Evolutionary conservation across 2,888 invertebrate species (phyloP).

Genomic region (Aelia acuminata): DNA sequence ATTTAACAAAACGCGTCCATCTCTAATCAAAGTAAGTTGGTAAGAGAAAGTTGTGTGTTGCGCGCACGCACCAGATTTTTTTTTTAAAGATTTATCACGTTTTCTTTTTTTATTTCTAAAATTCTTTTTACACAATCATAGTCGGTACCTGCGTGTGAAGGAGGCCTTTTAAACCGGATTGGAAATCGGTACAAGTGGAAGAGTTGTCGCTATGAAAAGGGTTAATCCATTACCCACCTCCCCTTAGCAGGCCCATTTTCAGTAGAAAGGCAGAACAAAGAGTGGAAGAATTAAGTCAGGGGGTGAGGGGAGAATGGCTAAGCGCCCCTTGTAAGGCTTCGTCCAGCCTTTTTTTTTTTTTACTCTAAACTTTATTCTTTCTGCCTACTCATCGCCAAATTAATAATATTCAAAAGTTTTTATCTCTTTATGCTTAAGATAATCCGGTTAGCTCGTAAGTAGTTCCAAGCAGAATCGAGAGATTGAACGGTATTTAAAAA

Average conservation of each 20-base stretch:
- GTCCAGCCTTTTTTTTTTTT: neutral
- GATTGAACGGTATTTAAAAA: neutral
- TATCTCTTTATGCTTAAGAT: neutral
- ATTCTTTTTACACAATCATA: neutral
- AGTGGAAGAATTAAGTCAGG: constrained; percentile 4
- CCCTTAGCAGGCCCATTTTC: too few species aligned
- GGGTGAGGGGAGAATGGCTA: neutral
- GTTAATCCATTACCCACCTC: constrained; percentile 8
- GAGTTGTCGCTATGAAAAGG: constrained; percentile 29
- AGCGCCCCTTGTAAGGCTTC: neutral
- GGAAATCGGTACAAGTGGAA: constrained; percentile 24
- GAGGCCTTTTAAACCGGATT: constrained; percentile 9
- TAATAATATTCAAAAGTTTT: neutral
- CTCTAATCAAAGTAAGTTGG: too few species aligned
- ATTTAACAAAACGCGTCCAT: too few species aligned
- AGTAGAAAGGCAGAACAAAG: neutral
- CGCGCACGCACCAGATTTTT: too few species aligned
- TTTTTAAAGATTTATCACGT: too few species aligned
- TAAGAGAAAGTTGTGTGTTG: too few species aligned
- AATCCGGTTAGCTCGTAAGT: neutral
- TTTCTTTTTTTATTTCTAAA: neutral
- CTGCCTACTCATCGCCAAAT: neutral
- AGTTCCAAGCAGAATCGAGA: neutral
- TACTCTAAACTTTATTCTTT: neutral
- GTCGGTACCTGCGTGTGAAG: neutral